These are phyloP conservation scores for Pituophis catenifer DNA, from an alignment of 2,113 vertebrate species.

Conservation along the genomic window DNA sequence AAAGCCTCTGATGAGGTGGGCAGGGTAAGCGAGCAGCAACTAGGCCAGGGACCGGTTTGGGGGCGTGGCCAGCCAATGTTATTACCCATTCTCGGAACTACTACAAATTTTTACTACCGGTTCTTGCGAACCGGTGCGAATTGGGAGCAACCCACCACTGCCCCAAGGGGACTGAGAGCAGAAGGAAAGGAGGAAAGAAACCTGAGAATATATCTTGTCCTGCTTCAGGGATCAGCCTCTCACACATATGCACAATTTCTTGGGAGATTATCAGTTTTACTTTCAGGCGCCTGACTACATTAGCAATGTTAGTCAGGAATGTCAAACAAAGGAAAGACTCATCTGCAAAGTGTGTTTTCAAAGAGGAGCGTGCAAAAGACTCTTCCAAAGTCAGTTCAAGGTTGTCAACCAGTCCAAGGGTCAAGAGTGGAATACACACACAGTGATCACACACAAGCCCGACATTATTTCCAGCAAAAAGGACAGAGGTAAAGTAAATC, in stretches of 20 bases:
- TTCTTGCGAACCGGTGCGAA: too few relatives aligned
- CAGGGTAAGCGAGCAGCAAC: too few relatives aligned
- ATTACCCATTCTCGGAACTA: too few relatives aligned
- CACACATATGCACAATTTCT: not conserved
- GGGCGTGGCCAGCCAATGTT: too few relatives aligned
- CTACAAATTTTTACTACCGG: too few relatives aligned
- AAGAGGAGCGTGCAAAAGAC: not conserved
- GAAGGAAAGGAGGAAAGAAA: not conserved
- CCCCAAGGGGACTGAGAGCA: not conserved
- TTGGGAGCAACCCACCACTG: too few relatives aligned
- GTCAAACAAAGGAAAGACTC: not conserved
- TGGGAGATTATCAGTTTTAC: not conserved
- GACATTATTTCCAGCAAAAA: not conserved
- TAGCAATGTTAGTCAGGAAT: not conserved
- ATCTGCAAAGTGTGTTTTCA: not conserved
- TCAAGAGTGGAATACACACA: not conserved
- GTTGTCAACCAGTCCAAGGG: not conserved
- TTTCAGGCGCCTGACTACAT: not conserved
- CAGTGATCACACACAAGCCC: not conserved
- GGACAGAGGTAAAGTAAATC: not conserved
- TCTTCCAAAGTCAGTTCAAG: not conserved
- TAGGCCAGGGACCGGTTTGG: too few relatives aligned
- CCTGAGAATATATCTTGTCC: not conserved
- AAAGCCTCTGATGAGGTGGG: too few relatives aligned
- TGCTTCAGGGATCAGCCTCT: not conserved